Percentiles rank a stretch among this genome's conserved stretches.
Evolutionary conservation across 2,113 vertebrate species (phyloP).

Genomic region (Phylloscopus trochiloides): DNA sequence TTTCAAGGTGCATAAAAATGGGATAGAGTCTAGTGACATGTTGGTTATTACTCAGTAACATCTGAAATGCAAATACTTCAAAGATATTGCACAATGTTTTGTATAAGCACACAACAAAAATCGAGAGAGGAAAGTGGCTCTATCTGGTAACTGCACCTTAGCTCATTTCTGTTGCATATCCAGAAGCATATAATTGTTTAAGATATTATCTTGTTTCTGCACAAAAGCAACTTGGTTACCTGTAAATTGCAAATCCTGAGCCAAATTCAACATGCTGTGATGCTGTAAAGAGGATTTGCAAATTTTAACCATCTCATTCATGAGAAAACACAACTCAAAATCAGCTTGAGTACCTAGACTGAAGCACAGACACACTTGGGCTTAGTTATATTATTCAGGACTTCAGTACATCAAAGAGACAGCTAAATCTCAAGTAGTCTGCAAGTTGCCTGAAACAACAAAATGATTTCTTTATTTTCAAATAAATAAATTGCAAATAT

Average conservation of each 20-base stretch:
- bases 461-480: not conserved
- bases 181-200: not conserved
- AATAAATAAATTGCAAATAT: not conserved
- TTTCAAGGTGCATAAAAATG: not conserved
- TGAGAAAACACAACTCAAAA: not conserved
- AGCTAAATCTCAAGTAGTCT: not conserved
- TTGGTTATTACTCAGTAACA: not conserved
- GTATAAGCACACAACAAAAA: not conserved
- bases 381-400: not conserved
- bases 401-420: not conserved
- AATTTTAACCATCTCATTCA: not conserved
- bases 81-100: not conserved
- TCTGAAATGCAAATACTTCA: not conserved
- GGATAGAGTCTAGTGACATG: not conserved
- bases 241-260: not conserved
- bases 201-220: not conserved
- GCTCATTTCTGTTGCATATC: not conserved
- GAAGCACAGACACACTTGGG: not conserved
- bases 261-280: not conserved
- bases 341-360: not conserved
- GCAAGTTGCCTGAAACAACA: not conserved
- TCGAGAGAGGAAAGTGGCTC: not conserved
- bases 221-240: not conserved
- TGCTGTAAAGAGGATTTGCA: slow-evolving; percentile 15
- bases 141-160: not conserved